A percentile compares a stretch with the other conserved stretches of the same genome.
These are phyloP conservation scores for Mylabris phalerata DNA, from an alignment of 1,140 invertebrate genomes.

Conservation along the genomic window DNA sequence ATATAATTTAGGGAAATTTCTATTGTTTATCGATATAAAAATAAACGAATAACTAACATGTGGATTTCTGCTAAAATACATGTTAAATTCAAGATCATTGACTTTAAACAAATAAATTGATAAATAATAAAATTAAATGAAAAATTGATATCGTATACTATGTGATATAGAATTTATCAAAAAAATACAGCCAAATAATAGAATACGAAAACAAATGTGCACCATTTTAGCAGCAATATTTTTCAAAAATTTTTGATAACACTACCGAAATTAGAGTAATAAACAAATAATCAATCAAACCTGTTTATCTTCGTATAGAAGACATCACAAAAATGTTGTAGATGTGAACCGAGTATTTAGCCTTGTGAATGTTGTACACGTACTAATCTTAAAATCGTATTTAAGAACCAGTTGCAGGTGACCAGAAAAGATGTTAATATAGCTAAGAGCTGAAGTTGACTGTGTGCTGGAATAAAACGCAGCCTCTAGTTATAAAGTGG, in stretches of 20 bases:
- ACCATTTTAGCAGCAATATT: too few relatives aligned
- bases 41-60: too few relatives aligned
- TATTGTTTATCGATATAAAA: background rate
- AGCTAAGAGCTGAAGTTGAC: constrained; percentile 3
- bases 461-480: background rate
- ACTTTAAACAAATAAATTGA: too few relatives aligned
- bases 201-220: too few relatives aligned
- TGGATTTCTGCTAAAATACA: too few relatives aligned
- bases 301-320: constrained; percentile 9
- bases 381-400: constrained; percentile 10
- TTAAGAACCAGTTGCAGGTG: constrained; percentile 9
- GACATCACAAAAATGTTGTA: constrained; percentile 2
- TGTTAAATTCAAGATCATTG: too few relatives aligned
- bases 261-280: background rate
- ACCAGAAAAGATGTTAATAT: constrained; percentile 7
- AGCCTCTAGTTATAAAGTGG: constrained; percentile 11
- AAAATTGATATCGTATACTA: too few relatives aligned
- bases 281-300: background rate
- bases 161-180: too few relatives aligned
- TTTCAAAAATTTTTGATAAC: too few relatives aligned
- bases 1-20: too few relatives aligned
- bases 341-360: background rate
- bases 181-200: too few relatives aligned
- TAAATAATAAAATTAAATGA: too few relatives aligned
- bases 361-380: constrained; percentile 7